phyloP scores from a whole-genome alignment of 2,888 invertebrate genomes.

The Trissolcus japonicus region DNA sequence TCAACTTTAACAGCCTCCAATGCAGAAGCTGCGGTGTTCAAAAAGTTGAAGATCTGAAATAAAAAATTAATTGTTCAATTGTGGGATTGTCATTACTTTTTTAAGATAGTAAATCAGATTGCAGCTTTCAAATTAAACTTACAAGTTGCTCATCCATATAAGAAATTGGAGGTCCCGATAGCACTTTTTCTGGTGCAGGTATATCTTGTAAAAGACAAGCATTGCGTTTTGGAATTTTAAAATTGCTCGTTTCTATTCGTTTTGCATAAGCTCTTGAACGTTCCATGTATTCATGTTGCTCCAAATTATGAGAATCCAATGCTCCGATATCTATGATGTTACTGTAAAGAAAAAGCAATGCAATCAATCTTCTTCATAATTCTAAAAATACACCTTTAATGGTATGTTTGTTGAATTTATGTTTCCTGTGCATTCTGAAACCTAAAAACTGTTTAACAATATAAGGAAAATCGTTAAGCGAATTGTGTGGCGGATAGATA shows the following conservation, averaged over 20 bases:
- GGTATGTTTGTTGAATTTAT: too few species aligned
- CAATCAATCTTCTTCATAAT: neutral
- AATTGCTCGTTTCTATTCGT: conserved; percentile 73
- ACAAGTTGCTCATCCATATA: conserved; percentile 84
- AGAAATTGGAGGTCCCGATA: conserved; percentile 81
- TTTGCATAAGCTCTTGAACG: conserved; percentile 73
- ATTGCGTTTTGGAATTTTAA: conserved; percentile 75
- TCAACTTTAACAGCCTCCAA: conserved; percentile 89
- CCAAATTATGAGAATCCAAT: conserved; percentile 90
- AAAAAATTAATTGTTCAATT: neutral
- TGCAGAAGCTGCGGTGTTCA: conserved; percentile 84
- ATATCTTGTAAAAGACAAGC: conserved; percentile 83
- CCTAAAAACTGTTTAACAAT: too few species aligned
- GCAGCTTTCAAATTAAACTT: conserved; percentile 68
- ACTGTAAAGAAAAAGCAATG: conserved; percentile 75
- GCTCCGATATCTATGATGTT: conserved; percentile 97
- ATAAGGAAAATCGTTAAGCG: too few species aligned
- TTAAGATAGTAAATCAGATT: neutral
- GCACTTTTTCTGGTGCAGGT: conserved; percentile 83
- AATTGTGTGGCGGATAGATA: too few species aligned
- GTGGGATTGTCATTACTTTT: neutral
- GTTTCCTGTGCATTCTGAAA: too few species aligned
- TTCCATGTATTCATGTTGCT: conserved; percentile 92
- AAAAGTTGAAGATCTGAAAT: conserved; percentile 83
- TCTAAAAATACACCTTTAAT: neutral